Base-by-base conservation (phyloP, 2,888 invertebrate genomes). In the Sthenelais limicola region DNA sequence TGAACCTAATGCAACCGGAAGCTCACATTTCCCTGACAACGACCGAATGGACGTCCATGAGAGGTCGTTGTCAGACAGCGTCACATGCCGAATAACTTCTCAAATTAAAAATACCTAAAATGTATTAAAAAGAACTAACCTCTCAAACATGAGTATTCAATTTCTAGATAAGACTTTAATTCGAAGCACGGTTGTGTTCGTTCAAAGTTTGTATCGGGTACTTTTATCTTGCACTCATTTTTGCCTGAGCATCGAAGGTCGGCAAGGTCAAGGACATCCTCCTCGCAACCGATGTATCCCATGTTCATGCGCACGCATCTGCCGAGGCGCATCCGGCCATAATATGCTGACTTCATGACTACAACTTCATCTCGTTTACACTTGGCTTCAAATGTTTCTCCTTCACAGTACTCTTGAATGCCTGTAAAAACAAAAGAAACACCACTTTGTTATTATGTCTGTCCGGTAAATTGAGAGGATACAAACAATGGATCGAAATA, bases 91-190 rank as follows among this genome's bases (percentile, higher is more conserved):
- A n/a, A n/a, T n/a, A n/a, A n/a, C n/a, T n/a, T n/a, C n/a, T n/a
- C n/a, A 43, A 43, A 43, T 12, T 43, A 43, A 18, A 43, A 18
- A 18, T 18, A 9, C 43, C 9, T 43, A 12, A 43, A 43, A 9
- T 43, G 12, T 43, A 43, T 43, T 18, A 43, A 43, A 43, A 43
- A 18, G 7, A 7, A 28, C 70, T 38, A 38, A 70, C 70, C 56
- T 70, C 52, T 70, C 21, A 70, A 38, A 56, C 70, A 70, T 12
- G 70, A 54, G 43, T 70, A 70, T 32, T 38, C 52, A 7, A 70
- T 43, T 43, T 70, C 70, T n/a, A 70, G 54, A 26, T 70, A 70
- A 28, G 70, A 70, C 70, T 70, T 70, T 54, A 70, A 56, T 35
- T 70, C 70, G 54, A 54, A 70, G 70, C 70, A 70, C 35, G 70